Evolutionary conservation across 1,140 invertebrate species (phyloP), one percentile per base, ranked within the genome.

Genomic region (Tigriopus japonicus): DNA sequence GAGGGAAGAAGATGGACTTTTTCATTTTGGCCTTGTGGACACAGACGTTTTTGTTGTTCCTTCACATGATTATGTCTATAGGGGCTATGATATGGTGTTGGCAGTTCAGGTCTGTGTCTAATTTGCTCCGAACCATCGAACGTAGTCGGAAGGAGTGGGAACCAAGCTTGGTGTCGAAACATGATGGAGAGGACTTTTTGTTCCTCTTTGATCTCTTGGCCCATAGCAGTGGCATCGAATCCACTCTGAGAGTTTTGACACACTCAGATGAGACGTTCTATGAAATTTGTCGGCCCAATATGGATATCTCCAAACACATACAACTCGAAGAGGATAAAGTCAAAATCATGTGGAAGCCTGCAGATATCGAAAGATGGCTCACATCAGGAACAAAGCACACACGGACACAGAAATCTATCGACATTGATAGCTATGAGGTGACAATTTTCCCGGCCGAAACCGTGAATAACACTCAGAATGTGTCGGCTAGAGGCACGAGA

Each of bases 191-290:
- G 15, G 59, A 60, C 42, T 60, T 60, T 35, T 53, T 60, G 49
- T 60, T 60, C 59, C 43, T 60, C n/a, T 60, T 60, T 54, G 59
- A 60, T 52, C 59, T 60, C 42, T 42, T 60, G 15, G 13, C 59
- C 15, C 59, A 60, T 40, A 15, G 42, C 12, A 56, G 28, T 21
- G 59, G 59, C 2, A 55, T 60, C 13, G 59, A 60, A 24, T 60
- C 59, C 1, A 60, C 59, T 21, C 19, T 60, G 15, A 15, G 59
- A 9, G 59, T 60, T n/a, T 35, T 60, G 13, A 60, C 59, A 6
- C 59, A 60, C 52, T 60, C 59, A 9, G 59, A 60, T 52, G 42
- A 60, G 21, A 60, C 42, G 1, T 60, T 60, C 42, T 45, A 42
- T 10, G 42, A 53, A 9, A 60, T 53, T 15, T 60, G 59, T 23